phyloP scores from a whole-genome alignment of 1,140 invertebrate species.

The Tetranychus cinnabarinus region DNA sequence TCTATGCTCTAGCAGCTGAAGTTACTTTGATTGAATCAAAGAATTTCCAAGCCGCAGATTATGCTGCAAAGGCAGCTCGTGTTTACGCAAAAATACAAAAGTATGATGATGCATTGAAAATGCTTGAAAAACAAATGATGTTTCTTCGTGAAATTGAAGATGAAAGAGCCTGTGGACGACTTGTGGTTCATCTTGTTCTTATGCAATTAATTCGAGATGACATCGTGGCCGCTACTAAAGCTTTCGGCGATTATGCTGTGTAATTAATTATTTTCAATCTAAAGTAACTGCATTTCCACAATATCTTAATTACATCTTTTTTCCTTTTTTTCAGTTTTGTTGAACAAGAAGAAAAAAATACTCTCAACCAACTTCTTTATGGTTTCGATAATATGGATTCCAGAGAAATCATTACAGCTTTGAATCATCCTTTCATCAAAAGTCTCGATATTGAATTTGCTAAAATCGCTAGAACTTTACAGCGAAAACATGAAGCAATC shows the following conservation, averaged over 20 bases:
- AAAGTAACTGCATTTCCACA: too few relatives aligned
- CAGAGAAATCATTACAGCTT: conserved; percentile 41
- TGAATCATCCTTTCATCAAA: conserved; percentile 65
- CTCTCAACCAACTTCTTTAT: conserved; percentile 52
- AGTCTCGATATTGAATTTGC: conserved; percentile 82
- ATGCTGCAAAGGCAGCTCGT: conserved; percentile 32
- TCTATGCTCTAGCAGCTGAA: conserved; percentile 63
- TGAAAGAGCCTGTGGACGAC: conserved; percentile 45
- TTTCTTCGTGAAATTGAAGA: conserved; percentile 52
- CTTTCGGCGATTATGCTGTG: conserved; percentile 50
- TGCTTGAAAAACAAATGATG: conserved; percentile 55
- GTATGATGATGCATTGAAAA: conserved; percentile 64
- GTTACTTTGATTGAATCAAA: conserved; percentile 63
- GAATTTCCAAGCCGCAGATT: conserved; percentile 59
- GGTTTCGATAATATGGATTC: conserved; percentile 73
- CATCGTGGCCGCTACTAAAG: conserved; percentile 74
- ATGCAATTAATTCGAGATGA: conserved; percentile 71
- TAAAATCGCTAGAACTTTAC: conserved; percentile 34
- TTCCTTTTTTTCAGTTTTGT: conserved; percentile 14
- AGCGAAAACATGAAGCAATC: neutral
- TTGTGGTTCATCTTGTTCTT: conserved; percentile 62
- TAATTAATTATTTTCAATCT: conserved; percentile 6
- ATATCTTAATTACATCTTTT: neutral
- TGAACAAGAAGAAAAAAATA: conserved; percentile 38
- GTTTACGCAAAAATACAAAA: conserved; percentile 51